Evolutionary conservation across 2,797 vertebrate genomes (phyloP).

Genomic region (Pipistrellus pygmaeus): DNA sequence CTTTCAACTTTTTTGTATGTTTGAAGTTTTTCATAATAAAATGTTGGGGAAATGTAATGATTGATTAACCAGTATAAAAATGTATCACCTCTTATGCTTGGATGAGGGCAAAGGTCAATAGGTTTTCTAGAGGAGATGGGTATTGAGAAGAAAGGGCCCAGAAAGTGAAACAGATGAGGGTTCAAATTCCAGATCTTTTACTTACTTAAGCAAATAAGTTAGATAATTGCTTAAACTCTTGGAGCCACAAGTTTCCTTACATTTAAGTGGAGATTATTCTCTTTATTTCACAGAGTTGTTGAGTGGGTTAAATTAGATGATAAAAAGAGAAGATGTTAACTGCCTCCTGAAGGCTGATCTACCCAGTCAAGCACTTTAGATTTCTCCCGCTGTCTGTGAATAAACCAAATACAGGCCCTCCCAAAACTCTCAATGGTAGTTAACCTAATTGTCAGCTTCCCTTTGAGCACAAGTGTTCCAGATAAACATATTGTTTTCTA

Average conservation of each 20-base stretch:
- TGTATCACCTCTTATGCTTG: background rate
- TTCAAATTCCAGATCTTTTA: background rate
- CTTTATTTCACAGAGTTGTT: background rate
- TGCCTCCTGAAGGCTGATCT: background rate
- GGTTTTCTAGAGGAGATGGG: background rate
- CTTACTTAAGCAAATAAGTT: constrained; percentile 2
- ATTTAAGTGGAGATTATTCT: background rate
- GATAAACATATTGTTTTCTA: background rate
- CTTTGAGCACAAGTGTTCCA: background rate
- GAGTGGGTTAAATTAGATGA: background rate
- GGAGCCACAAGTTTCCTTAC: background rate
- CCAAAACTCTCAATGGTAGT: background rate
- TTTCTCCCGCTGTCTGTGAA: background rate
- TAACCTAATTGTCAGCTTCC: background rate
- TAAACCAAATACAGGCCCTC: background rate
- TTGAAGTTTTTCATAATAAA: background rate
- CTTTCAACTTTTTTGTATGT: background rate
- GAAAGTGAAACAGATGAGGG: background rate
- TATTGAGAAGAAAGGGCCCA: background rate
- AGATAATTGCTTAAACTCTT: background rate
- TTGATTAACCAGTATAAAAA: background rate
- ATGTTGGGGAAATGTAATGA: background rate
- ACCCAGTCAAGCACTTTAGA: background rate
- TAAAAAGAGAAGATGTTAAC: background rate
- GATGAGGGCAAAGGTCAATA: background rate